phyloP scores from a whole-genome alignment of 2,113 vertebrate species.

The Melanocharis versteri region DNA sequence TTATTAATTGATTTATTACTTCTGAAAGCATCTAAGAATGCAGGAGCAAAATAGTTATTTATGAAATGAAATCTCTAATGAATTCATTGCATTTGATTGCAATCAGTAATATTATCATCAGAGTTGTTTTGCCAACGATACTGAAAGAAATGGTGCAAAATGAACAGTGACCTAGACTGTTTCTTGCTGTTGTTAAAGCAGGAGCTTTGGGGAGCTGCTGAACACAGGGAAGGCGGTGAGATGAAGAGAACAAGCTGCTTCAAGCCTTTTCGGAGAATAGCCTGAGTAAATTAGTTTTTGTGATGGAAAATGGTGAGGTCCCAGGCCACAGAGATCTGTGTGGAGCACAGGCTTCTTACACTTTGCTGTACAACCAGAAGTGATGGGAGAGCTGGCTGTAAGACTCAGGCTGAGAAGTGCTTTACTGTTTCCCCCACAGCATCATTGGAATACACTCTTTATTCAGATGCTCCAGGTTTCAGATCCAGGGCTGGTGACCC shows the following conservation, averaged over 20 bases:
- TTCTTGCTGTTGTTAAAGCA: background rate
- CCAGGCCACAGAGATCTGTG: background rate
- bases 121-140: background rate
- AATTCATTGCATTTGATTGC: background rate
- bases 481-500: background rate
- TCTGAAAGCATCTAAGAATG: conserved; percentile 7
- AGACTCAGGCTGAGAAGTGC: background rate
- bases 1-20: conserved; percentile 27
- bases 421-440: background rate
- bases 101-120: background rate
- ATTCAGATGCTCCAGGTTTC: background rate
- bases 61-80: background rate
- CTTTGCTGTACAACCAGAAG: background rate
- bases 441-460: background rate
- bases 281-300: background rate
- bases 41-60: background rate
- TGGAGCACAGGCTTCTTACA: background rate
- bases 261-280: background rate
- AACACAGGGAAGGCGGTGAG: background rate
- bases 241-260: background rate
- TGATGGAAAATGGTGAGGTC: background rate
- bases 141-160: background rate
- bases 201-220: background rate
- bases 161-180: background rate
- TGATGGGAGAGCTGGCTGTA: background rate